These are phyloP conservation scores for Stenchaetothrips biformis DNA, from an alignment of 2,888 invertebrate genomes.

Conservation along the genomic window DNA sequence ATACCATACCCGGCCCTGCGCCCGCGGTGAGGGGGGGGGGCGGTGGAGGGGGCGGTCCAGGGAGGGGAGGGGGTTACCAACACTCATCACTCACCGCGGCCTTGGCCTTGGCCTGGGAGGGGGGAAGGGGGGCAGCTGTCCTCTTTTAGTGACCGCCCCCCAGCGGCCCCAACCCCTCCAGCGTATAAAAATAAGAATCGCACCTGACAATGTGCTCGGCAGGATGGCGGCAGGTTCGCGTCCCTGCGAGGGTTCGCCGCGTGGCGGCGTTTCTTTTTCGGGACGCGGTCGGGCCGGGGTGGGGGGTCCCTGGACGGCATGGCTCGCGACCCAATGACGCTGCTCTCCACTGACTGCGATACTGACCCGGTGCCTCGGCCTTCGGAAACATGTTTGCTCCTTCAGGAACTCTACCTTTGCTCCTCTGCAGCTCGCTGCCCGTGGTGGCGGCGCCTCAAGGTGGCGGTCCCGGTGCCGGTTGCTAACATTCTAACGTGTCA, in stretches of 20 bases:
- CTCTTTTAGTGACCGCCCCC: not conserved
- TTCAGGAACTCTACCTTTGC: too few relatives aligned
- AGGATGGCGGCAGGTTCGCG: too few relatives aligned
- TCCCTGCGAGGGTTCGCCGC: too few relatives aligned
- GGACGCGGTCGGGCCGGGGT: not conserved
- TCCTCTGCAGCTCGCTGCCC: not conserved
- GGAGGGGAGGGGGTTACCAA: not conserved
- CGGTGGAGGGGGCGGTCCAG: not conserved
- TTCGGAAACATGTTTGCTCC: too few relatives aligned
- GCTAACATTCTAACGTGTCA: not conserved
- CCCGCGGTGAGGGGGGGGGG: not conserved
- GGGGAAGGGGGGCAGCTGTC: not conserved
- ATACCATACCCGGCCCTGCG: too few relatives aligned
- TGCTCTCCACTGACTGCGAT: too few relatives aligned
- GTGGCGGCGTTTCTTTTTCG: too few relatives aligned
- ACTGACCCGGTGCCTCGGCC: too few relatives aligned
- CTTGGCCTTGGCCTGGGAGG: not conserved
- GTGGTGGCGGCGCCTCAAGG: not conserved
- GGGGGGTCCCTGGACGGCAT: not conserved
- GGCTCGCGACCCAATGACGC: too few relatives aligned
- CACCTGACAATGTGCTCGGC: too few relatives aligned
- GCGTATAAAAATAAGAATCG: too few relatives aligned
- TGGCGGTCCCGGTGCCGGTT: not conserved
- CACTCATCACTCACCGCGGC: conserved; percentile 4
- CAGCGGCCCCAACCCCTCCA: too few relatives aligned